phyloP scores from a whole-genome alignment of 2,797 vertebrate genomes.

The Liasis olivaceus region DNA sequence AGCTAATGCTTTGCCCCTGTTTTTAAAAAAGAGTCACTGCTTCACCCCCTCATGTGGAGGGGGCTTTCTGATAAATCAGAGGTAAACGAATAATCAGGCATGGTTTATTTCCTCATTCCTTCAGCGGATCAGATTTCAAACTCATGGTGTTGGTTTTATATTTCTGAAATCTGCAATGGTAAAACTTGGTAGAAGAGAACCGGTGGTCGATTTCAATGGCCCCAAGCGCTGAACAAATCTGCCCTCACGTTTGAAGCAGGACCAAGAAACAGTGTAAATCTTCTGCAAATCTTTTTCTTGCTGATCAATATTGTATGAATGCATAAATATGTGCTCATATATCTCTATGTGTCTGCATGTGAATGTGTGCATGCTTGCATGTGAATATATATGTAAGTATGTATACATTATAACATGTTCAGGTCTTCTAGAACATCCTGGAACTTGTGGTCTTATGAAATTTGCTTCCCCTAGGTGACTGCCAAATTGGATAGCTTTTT shows the following conservation, averaged over 20 bases:
- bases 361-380: not conserved
- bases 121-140: not conserved
- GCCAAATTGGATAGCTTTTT: not conserved
- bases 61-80: not conserved
- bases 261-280: not conserved
- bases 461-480: not conserved
- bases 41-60: not conserved
- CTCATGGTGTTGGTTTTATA: not conserved
- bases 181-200: not conserved
- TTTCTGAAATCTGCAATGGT: not conserved
- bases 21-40: not conserved
- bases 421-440: not conserved
- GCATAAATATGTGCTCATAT: not conserved
- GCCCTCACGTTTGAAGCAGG: not conserved
- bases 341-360: not conserved
- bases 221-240: not conserved
- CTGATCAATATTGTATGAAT: not conserved
- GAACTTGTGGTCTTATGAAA: not conserved
- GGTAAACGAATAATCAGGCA: constrained; percentile 28
- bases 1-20: not conserved
- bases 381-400: not conserved
- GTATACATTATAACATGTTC: constrained; percentile 1
- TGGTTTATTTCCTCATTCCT: constrained; percentile 28
- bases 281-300: not conserved
- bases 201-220: not conserved